Percentiles rank a stretch among this genome's conserved stretches.
Evolutionary conservation across 92 coral and sea anemone species (phyloP).

Genomic region (Scolanthus callimorphus): DNA sequence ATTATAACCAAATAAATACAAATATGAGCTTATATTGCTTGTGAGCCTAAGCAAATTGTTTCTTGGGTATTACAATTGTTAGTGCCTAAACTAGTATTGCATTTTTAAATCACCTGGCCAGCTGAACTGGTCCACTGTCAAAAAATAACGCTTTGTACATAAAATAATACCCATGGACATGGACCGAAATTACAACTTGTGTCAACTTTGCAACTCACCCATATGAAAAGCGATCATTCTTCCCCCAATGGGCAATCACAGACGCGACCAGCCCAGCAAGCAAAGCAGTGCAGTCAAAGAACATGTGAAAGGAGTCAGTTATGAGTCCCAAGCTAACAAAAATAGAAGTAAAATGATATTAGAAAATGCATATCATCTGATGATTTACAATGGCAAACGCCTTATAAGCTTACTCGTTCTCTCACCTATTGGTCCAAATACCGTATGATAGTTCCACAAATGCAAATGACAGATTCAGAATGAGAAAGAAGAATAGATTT

Average conservation of each 20-base stretch:
- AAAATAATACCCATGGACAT: too few species aligned
- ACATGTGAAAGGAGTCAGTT: constrained; percentile 98
- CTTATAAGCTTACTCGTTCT: not conserved
- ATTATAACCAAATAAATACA: too few species aligned
- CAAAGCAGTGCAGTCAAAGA: constrained; percentile 98
- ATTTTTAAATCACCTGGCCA: not conserved
- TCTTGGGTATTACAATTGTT: too few species aligned
- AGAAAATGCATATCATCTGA: not conserved
- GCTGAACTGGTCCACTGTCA: too few species aligned
- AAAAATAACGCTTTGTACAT: too few species aligned
- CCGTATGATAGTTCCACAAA: constrained; percentile 92
- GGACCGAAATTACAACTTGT: too few species aligned
- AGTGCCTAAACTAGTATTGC: too few species aligned
- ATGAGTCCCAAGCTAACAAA: constrained; percentile 87
- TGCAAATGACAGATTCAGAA: constrained; percentile 87
- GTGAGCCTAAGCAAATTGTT: too few species aligned
- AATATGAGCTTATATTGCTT: too few species aligned
- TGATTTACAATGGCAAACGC: not conserved
- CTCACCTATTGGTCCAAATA: constrained; percentile 98
- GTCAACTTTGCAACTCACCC: constrained; percentile 91
- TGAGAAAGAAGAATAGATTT: constrained; percentile 83
- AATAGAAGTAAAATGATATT: not conserved
- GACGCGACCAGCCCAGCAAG: constrained; percentile 98
- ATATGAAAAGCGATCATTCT: constrained; percentile 92
- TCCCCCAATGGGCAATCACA: constrained; percentile 92